Percentiles rank a stretch among this genome's conserved stretches.
Evolutionary conservation across 2,888 invertebrate genomes (phyloP).

Genomic region (Heteropelma amictum): DNA sequence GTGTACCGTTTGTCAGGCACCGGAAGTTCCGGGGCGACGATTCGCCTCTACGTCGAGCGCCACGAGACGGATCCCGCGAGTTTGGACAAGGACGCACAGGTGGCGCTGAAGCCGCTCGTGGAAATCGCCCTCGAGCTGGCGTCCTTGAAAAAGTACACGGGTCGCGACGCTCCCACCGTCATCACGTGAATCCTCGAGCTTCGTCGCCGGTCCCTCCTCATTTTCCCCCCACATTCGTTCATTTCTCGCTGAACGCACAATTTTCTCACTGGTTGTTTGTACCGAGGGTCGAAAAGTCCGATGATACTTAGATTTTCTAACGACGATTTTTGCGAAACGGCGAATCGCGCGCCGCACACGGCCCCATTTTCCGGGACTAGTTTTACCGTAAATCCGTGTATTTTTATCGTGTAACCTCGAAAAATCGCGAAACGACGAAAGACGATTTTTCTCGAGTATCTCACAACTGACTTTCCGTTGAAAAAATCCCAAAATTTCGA

Average conservation of each 20-base stretch:
- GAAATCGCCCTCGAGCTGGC: constrained; percentile 92
- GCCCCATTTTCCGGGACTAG: too few relatives aligned
- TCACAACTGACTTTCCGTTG: background rate
- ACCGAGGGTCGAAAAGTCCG: background rate
- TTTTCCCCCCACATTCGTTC: background rate
- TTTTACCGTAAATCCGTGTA: too few relatives aligned
- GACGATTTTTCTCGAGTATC: constrained; percentile 9
- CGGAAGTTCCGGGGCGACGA: constrained; percentile 98
- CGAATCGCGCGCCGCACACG: too few relatives aligned
- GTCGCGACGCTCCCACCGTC: constrained; percentile 94
- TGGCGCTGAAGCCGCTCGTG: constrained; percentile 91
- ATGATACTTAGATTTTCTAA: constrained; percentile 43
- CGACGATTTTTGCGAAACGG: constrained; percentile 7
- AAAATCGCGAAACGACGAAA: too few relatives aligned
- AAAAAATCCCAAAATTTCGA: too few relatives aligned
- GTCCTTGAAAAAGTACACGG: constrained; percentile 90
- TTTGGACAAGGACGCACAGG: constrained; percentile 76
- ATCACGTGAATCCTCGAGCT: constrained; percentile 86
- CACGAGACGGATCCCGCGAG: constrained; percentile 85
- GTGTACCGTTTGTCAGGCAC: constrained; percentile 98
- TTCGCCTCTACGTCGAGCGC: constrained; percentile 96
- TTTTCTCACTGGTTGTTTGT: constrained; percentile 7
- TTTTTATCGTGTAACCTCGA: too few relatives aligned
- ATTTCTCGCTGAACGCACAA: constrained; percentile 39
- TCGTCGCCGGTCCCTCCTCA: background rate